Evolutionary conservation across 2,113 vertebrate genomes (phyloP).

Genomic region (Eleginops maclovinus): DNA sequence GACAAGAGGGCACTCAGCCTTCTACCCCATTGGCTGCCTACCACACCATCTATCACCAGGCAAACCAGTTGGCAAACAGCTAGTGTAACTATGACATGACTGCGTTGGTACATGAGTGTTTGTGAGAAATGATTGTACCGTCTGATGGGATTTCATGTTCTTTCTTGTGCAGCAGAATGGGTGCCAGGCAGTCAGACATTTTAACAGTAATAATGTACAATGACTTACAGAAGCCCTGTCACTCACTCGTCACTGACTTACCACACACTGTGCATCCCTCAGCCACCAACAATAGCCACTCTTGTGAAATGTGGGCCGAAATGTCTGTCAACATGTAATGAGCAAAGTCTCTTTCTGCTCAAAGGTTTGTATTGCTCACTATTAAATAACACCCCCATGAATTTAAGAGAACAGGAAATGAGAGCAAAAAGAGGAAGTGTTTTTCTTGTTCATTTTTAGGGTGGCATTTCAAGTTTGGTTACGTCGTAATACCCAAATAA

Average conservation of each 20-base stretch:
- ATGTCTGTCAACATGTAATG: slow-evolving; percentile 32
- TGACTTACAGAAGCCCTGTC: slow-evolving; percentile 64
- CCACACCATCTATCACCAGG: slow-evolving; percentile 45
- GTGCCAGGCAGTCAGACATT: slow-evolving; percentile 39
- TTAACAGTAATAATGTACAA: slow-evolving; percentile 38
- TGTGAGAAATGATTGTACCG: slow-evolving; percentile 21
- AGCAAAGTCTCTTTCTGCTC: slow-evolving; percentile 27
- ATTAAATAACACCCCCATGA: background rate
- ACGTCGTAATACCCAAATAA: background rate
- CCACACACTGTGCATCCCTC: slow-evolving; percentile 55
- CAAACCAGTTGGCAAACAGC: slow-evolving; percentile 30
- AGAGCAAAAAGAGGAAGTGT: slow-evolving; percentile 63
- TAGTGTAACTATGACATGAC: slow-evolving; percentile 7
- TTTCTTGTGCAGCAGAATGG: slow-evolving; percentile 19
- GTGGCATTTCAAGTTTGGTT: slow-evolving; percentile 32
- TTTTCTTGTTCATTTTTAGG: background rate
- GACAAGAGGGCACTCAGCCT: slow-evolving; percentile 16
- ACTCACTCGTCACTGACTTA: slow-evolving; percentile 45
- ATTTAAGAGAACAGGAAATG: slow-evolving; percentile 24
- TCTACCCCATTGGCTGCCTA: slow-evolving; percentile 34
- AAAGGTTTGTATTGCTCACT: slow-evolving; percentile 3
- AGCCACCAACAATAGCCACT: slow-evolving; percentile 15
- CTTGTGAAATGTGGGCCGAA: slow-evolving; percentile 58
- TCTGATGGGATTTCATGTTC: slow-evolving; percentile 55
- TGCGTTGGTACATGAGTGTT: slow-evolving; percentile 19